Percentiles rank a stretch among this genome's conserved stretches.
phyloP scores from a whole-genome alignment of 1,140 invertebrate genomes.

The Bombus vancouverensis region DNA sequence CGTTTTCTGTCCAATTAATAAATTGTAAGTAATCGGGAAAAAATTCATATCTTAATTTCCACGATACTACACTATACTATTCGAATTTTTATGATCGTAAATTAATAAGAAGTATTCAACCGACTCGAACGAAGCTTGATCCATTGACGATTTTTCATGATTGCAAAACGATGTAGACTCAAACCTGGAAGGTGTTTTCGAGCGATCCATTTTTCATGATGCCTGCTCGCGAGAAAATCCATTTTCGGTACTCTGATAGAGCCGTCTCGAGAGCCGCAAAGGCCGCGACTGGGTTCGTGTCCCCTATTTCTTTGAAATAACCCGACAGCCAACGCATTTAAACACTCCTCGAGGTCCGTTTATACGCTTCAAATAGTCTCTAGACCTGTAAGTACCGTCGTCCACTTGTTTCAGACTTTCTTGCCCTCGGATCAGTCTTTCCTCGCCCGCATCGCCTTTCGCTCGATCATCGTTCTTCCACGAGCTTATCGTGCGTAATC shows the following conservation, averaged over 20 bases:
- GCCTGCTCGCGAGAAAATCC: conserved; percentile 8
- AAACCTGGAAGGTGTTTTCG: conserved; percentile 14
- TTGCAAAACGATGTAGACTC: neutral
- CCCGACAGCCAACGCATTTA: conserved; percentile 32
- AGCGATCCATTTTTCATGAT: conserved; percentile 36
- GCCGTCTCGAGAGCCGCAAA: conserved; percentile 20
- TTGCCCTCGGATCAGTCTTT: neutral
- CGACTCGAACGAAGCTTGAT: neutral
- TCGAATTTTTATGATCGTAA: neutral
- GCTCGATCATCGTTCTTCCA: neutral
- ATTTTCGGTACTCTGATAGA: conserved; percentile 3
- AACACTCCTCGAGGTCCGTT: conserved; percentile 46
- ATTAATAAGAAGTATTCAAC: neutral
- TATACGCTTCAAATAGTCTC: conserved; percentile 44
- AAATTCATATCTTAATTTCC: too few species aligned
- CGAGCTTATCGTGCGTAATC: neutral
- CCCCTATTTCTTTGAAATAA: conserved; percentile 62
- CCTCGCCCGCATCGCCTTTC: conserved; percentile 5
- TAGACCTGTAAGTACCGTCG: neutral
- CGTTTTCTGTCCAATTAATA: too few species aligned
- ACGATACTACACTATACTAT: neutral
- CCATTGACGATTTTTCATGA: neutral
- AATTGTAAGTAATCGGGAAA: too few species aligned
- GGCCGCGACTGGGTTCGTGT: neutral
- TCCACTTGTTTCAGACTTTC: neutral